phyloP scores from a whole-genome alignment of 2,113 vertebrate genomes.

The Bos javanicus region DNA sequence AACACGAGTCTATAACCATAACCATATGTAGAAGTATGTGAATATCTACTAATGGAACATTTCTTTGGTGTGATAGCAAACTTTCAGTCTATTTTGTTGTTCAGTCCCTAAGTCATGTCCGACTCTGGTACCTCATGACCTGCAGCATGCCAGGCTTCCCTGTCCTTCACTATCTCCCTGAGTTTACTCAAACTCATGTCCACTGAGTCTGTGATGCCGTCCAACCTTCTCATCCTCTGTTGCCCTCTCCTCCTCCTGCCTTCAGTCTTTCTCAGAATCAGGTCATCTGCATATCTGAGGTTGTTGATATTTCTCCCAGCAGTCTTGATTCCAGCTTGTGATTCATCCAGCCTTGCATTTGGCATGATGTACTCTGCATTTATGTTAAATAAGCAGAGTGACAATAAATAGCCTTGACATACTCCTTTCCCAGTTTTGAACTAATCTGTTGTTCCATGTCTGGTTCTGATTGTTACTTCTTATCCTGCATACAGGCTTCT shows the following conservation, averaged over 20 bases:
- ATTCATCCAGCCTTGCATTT: background rate
- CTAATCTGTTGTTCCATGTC: background rate
- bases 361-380: background rate
- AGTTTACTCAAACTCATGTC: background rate
- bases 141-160: background rate
- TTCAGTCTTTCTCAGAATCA: background rate
- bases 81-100: background rate
- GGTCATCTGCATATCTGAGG: background rate
- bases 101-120: background rate
- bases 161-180: background rate
- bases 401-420: background rate
- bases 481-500: background rate
- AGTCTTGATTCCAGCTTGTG: background rate
- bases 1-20: background rate
- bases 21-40: rapidly evolving
- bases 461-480: background rate
- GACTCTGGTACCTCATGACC: background rate
- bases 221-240: background rate
- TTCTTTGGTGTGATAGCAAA: background rate
- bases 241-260: background rate
- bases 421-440: background rate
- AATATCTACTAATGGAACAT: background rate
- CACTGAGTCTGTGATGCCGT: background rate
- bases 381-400: background rate
- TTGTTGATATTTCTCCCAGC: background rate